Evolutionary conservation across 2,888 invertebrate genomes (phyloP), one percentile per base, ranked within the genome.

Genomic region (Dinocampus coccinellae): DNA sequence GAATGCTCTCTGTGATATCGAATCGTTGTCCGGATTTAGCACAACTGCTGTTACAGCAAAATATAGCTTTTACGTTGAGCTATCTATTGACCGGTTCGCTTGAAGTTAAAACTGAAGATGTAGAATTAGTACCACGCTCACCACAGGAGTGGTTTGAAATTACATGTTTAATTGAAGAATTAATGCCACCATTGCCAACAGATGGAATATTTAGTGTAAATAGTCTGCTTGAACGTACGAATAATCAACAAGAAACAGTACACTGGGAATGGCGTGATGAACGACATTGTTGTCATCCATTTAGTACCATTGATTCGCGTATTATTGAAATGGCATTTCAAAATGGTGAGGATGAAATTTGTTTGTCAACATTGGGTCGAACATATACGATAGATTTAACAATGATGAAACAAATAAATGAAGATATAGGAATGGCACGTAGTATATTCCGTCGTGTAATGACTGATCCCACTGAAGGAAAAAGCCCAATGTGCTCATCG

Each of bases 201-300:
- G 97, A 98, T 88, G 98, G 98, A 10, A 95, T 99, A 80, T 99
- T 99, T 89, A 92, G 95, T 62, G 97, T 99, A 72, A 98, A 99
- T 89, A 91, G 93, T 60, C 91, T 97, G 81, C 90, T 98, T 73
- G 94, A 95, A 87, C 90, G 94, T 47, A 93, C 94, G 52, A 92
- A 91, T 84, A 89, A 89, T 83, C 87, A 87, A 76, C 91, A 92
- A 82, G 94, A 95, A 85, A 92, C 93, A 71, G 95, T 97, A 2
- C 92, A 94, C 78, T 99, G 99, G 99, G 97, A 98, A 88, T 99
- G 98, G 98, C 91, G 96, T 67, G 98, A 98, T 87, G 98, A 98
- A 88, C 92, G 97, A 83, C 97, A 95, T 82, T 88, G 90, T 73
- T 97, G 89, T 96, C 97, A 97, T 85, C 94, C 96, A 6, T 99